Evolutionary conservation across 2,888 invertebrate genomes (phyloP).

Genomic region (Parnassius orleans): DNA sequence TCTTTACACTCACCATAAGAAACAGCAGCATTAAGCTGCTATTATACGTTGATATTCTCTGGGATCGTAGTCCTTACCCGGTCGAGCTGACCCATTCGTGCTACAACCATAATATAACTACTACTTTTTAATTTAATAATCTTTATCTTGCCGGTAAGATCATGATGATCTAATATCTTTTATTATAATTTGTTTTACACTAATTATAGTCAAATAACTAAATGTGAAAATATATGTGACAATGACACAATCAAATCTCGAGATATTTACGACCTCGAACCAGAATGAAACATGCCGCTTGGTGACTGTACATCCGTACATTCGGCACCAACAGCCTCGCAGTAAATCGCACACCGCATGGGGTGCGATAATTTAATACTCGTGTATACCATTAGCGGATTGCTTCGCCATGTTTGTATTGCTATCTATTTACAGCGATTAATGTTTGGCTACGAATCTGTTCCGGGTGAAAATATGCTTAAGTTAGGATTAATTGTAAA

Average conservation of each 20-base stretch:
- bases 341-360: constrained; percentile 54
- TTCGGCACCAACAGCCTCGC: constrained; percentile 16
- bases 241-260: background rate
- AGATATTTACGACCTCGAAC: background rate
- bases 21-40: too few relatives aligned
- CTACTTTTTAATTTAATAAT: too few relatives aligned
- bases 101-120: too few relatives aligned
- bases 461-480: constrained; percentile 5
- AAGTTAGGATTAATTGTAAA: background rate
- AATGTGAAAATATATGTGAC: too few relatives aligned
- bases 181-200: too few relatives aligned
- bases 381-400: constrained; percentile 36
- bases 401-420: constrained; percentile 18
- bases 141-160: too few relatives aligned
- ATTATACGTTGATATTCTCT: too few relatives aligned
- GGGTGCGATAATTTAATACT: constrained; percentile 55
- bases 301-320: background rate
- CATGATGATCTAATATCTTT: too few relatives aligned
- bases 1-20: too few relatives aligned
- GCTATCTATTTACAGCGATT: constrained; percentile 16
- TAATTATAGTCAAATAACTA: too few relatives aligned
- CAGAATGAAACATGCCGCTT: background rate
- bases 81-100: too few relatives aligned
- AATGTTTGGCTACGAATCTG: constrained; percentile 1
- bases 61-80: too few relatives aligned